Evolutionary conservation across 1,140 invertebrate genomes (phyloP), one percentile per base, ranked within the genome.

Genomic region (Anthonomus grandis): DNA sequence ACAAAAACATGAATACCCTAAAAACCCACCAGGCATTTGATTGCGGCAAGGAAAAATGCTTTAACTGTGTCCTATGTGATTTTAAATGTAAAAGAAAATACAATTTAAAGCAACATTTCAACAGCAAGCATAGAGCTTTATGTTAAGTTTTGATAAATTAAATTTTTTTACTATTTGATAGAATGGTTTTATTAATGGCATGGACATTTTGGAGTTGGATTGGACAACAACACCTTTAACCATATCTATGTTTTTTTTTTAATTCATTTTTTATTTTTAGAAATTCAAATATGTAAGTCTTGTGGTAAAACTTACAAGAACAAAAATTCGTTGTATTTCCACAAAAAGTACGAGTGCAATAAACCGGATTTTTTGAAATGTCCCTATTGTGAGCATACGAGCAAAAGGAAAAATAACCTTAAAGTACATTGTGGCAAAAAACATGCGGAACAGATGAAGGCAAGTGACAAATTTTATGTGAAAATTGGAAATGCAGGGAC

Each of bases 271-370:
- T n/a, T n/a, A n/a, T n/a, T n/a, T n/a, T n/a, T n/a, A n/a, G n/a
- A n/a, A n/a, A n/a, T n/a, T n/a, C n/a, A n/a, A n/a, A n/a, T n/a
- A n/a, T n/a, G n/a, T n/a, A n/a, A n/a, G n/a, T n/a, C n/a, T n/a
- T n/a, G n/a, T n/a, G n/a, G n/a, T n/a, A n/a, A n/a, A n/a, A n/a
- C 22, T 19, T 60, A 60, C 23, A 60, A 60, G 39, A 56, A 55
- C 36, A 44, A 46, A 10, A 44, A 47, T 19, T 50, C 45, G 8
- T 36, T 60, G 27, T 41, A 39, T 18, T 47, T 45, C 9, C 85
- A 86, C 65, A 70, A 80, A 59, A 79, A 79, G 44, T 81, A 84
- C 57, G 83, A 86, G 58, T 86, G 84, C 54, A 83, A 83, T 1
- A 80, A 84, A 48, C 72, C 74, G 48, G 70, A 74, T 3, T 66